phyloP scores from a whole-genome alignment of 2,888 invertebrate genomes.

The Cosmorhoe ocellata region DNA sequence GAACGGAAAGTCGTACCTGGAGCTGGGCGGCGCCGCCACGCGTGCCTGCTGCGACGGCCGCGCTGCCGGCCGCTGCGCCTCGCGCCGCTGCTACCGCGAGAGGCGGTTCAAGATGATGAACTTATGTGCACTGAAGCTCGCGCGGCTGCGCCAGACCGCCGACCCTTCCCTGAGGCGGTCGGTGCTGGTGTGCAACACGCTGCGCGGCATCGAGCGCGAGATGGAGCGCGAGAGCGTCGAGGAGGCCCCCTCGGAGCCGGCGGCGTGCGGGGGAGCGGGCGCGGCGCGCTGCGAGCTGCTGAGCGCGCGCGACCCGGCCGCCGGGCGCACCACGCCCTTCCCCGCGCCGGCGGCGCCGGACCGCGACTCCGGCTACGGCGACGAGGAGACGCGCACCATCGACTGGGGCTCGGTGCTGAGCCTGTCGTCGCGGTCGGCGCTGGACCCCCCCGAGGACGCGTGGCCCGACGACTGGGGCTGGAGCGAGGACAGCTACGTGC shows the following conservation, averaged over 20 bases:
- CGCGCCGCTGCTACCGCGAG: constrained; percentile 92
- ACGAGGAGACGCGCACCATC: constrained; percentile 90
- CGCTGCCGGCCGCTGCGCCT: constrained; percentile 88
- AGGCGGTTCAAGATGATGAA: constrained; percentile 94
- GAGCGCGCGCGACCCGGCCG: constrained; percentile 66
- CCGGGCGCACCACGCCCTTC: constrained; percentile 87
- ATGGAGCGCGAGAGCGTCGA: constrained; percentile 88
- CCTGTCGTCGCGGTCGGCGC: constrained; percentile 92
- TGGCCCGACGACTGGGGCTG: constrained; percentile 85
- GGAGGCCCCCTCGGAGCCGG: constrained; percentile 77
- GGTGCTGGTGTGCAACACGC: constrained; percentile 95
- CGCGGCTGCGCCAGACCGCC: constrained; percentile 92
- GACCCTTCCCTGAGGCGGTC: constrained; percentile 95
- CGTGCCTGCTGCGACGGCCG: constrained; percentile 90
- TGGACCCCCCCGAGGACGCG: constrained; percentile 92
- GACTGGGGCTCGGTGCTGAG: constrained; percentile 96
- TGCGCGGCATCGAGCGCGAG: constrained; percentile 93
- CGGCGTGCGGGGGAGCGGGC: constrained; percentile 55
- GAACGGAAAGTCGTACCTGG: constrained; percentile 94
- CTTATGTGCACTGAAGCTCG: constrained; percentile 95
- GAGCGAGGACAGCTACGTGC: constrained; percentile 87
- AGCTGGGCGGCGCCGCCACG: constrained; percentile 90
- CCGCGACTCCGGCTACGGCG: constrained; percentile 89
- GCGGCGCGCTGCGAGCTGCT: constrained; percentile 84
- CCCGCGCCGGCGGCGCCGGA: constrained; percentile 82